Evolutionary conservation across 2,888 invertebrate genomes (phyloP).

Genomic region (Tetranychus truncatus): DNA sequence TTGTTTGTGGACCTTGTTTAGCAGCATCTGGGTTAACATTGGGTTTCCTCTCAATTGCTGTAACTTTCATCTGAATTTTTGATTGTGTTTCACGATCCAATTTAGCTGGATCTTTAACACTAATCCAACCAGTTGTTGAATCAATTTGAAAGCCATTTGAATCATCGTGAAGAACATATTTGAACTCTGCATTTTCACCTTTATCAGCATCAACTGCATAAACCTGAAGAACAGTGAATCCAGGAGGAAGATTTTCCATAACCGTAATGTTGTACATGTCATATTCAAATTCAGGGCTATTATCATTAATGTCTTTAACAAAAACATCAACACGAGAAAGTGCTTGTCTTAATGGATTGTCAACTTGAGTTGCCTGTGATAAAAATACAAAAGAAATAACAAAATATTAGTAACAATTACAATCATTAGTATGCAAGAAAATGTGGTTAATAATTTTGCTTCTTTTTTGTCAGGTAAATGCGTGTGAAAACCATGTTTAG

Average conservation of each 20-base stretch:
- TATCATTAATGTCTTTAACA: slow-evolving; percentile 32
- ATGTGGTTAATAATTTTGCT: neutral
- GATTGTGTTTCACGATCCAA: slow-evolving; percentile 59
- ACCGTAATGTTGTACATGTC: slow-evolving; percentile 78
- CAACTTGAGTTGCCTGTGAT: slow-evolving; percentile 41
- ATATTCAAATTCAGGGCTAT: slow-evolving; percentile 47
- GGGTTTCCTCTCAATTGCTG: slow-evolving; percentile 51
- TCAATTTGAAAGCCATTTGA: slow-evolving; percentile 62
- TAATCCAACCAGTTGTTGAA: slow-evolving; percentile 61
- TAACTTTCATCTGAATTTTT: slow-evolving; percentile 46
- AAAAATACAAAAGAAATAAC: neutral
- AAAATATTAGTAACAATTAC: neutral
- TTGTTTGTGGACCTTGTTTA: slow-evolving; percentile 33
- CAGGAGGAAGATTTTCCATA: slow-evolving; percentile 71
- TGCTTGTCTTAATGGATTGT: slow-evolving; percentile 55
- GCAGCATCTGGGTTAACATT: slow-evolving; percentile 41
- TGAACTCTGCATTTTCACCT: slow-evolving; percentile 66
- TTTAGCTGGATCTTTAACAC: slow-evolving; percentile 52
- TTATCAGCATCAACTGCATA: slow-evolving; percentile 31
- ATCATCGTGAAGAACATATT: slow-evolving; percentile 53
- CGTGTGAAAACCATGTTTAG: neutral
- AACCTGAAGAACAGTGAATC: slow-evolving; percentile 50
- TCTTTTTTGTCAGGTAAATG: neutral
- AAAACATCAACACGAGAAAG: slow-evolving; percentile 54
- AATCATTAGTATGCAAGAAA: neutral